Conservation (phyloP, 2,888 invertebrate species). For the Lypha dubia region DNA sequence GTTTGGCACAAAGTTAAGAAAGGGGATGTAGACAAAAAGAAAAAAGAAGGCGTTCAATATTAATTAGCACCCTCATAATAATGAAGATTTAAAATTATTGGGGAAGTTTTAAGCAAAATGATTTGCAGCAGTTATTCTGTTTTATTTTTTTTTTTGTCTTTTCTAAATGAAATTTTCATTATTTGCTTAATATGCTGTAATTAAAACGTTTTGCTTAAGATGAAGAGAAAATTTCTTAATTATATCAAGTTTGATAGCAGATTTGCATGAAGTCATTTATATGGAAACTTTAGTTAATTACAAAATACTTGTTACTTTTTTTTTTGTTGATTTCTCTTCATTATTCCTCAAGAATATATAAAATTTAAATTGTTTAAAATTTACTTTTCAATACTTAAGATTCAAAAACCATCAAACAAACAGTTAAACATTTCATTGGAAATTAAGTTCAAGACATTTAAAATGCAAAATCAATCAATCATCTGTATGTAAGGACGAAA, state of each 20-base stretch:
- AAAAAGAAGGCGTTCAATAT: constrained; percentile 61
- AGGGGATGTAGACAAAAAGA: neutral
- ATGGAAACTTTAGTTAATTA: neutral
- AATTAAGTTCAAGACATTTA: neutral
- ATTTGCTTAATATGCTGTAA: constrained; percentile 27
- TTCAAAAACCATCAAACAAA: neutral
- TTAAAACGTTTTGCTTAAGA: neutral
- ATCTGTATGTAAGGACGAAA: no score
- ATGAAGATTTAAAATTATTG: constrained; percentile 49
- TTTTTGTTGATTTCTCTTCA: no score
- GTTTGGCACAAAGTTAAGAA: neutral
- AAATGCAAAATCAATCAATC: constrained; percentile 64
- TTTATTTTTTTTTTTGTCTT: neutral
- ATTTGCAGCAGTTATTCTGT: neutral
- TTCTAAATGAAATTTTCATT: constrained; percentile 15
- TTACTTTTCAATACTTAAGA: neutral
- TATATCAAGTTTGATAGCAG: neutral
- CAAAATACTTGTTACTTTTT: no score
- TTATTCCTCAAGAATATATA: neutral
- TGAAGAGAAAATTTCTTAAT: constrained; percentile 1
- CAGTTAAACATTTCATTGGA: neutral
- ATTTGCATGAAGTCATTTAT: neutral
- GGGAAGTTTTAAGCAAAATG: constrained; percentile 12
- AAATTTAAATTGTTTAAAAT: neutral
- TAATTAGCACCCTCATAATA: constrained; percentile 68